Evolutionary conservation across 2,113 vertebrate species (phyloP).

Genomic region (Nanorana parkeri): DNA sequence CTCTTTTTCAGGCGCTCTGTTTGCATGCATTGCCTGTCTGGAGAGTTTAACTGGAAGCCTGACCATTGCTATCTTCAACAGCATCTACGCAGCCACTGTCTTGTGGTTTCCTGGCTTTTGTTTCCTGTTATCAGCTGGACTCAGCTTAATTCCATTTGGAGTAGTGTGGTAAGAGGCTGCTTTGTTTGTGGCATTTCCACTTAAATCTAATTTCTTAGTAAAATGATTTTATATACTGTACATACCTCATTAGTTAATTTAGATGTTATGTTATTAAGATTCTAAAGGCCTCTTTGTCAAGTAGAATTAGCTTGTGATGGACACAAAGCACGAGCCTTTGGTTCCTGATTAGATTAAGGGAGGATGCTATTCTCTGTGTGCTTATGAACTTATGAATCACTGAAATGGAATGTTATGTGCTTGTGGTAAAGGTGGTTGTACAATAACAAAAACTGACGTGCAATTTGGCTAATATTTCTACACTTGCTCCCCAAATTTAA

Average conservation of each 20-base stretch:
- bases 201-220: neutral
- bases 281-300: neutral
- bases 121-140: constrained; percentile 83
- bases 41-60: constrained; percentile 77
- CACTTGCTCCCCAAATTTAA: too few species aligned
- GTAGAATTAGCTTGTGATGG: neutral
- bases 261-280: neutral
- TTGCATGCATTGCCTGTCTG: constrained; percentile 87
- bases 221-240: neutral
- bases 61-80: constrained; percentile 76
- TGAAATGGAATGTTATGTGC: too few species aligned
- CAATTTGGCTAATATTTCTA: too few species aligned
- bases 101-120: constrained; percentile 85
- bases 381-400: too few species aligned
- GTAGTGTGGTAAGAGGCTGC: constrained; percentile 79
- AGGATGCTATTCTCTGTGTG: neutral
- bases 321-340: constrained; percentile 8
- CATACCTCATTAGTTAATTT: neutral
- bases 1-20: constrained; percentile 83
- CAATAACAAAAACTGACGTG: too few species aligned
- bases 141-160: constrained; percentile 80
- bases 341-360: constrained; percentile 11
- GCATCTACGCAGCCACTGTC: constrained; percentile 87
- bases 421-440: too few species aligned
- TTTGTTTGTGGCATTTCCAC: neutral